These are phyloP conservation scores for Apeltes quadracus DNA, from an alignment of 2,113 vertebrate species.

Conservation along the genomic window DNA sequence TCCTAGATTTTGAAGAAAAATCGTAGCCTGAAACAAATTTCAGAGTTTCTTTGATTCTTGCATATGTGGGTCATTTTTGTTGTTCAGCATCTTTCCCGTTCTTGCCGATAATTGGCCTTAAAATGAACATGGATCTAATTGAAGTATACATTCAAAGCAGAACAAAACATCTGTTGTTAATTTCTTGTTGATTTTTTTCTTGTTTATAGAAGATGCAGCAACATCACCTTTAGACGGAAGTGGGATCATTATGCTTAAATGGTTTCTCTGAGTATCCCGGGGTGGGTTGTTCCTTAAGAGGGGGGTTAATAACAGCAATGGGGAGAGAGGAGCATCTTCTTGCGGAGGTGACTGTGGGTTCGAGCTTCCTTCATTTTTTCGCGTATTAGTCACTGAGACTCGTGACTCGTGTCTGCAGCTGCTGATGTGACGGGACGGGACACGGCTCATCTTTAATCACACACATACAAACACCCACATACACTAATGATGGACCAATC, in stretches of 20 bases:
- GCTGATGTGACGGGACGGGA: conserved; percentile 42
- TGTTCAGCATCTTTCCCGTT: conserved; percentile 25
- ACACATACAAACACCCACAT: background rate
- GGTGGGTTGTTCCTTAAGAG: conserved; percentile 27
- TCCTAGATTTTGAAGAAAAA: conserved; percentile 34
- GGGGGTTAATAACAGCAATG: conserved; percentile 22
- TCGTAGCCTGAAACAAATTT: conserved; percentile 7
- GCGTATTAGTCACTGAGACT: conserved; percentile 43
- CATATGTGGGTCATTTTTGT: conserved; percentile 49
- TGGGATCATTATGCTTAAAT: background rate
- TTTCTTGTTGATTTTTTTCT: conserved; percentile 11
- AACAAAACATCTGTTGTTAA: conserved; percentile 19
- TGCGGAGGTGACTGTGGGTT: conserved; percentile 39
- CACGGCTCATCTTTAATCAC: conserved; percentile 20
- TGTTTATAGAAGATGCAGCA: conserved; percentile 3
- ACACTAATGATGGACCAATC: conserved; percentile 29
- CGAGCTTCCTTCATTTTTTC: conserved; percentile 29
- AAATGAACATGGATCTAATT: conserved; percentile 26
- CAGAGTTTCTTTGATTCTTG: conserved; percentile 17
- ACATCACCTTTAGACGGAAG: conserved; percentile 4
- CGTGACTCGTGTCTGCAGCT: conserved; percentile 53
- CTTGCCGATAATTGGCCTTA: conserved; percentile 50
- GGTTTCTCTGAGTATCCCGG: conserved; percentile 9
- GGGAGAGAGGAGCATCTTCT: conserved; percentile 42
- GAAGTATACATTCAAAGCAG: conserved; percentile 15